These are phyloP conservation scores for Selene dorsalis DNA, from an alignment of 2,797 vertebrate genomes.

Conservation along the genomic window DNA sequence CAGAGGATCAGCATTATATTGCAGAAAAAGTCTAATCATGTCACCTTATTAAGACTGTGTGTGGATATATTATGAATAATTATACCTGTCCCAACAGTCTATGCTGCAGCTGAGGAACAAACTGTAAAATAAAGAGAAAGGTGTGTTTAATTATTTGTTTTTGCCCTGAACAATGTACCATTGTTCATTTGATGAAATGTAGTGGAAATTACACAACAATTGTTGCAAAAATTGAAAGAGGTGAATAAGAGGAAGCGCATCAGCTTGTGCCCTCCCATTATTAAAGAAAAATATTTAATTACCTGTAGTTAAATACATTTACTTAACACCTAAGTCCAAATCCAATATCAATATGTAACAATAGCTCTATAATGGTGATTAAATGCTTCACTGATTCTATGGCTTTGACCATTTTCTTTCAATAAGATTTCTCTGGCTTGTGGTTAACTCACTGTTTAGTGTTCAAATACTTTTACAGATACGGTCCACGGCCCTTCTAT, in stretches of 20 bases:
- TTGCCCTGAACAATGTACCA: background rate
- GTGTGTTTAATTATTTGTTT: conserved; percentile 5
- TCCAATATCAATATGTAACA: background rate
- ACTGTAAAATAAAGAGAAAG: background rate
- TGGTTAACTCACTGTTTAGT: background rate
- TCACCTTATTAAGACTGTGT: background rate
- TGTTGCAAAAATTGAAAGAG: background rate
- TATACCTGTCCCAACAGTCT: background rate
- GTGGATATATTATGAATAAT: background rate
- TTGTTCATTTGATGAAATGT: background rate
- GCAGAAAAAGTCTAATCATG: background rate
- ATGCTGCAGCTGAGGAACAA: background rate
- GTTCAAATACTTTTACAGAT: background rate
- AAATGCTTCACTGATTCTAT: background rate
- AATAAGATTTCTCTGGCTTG: background rate
- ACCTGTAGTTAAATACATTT: background rate
- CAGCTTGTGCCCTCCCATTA: background rate
- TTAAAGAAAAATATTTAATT: background rate
- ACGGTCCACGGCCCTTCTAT: background rate
- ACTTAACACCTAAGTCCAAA: background rate
- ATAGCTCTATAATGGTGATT: background rate
- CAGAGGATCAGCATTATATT: background rate
- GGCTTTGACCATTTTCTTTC: background rate
- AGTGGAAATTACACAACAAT: background rate
- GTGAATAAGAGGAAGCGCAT: conserved; percentile 2